Percentiles rank a stretch among this genome's conserved stretches.
phyloP scores from a whole-genome alignment of 2,888 invertebrate species.

The Gymnosoma rotundatum region DNA sequence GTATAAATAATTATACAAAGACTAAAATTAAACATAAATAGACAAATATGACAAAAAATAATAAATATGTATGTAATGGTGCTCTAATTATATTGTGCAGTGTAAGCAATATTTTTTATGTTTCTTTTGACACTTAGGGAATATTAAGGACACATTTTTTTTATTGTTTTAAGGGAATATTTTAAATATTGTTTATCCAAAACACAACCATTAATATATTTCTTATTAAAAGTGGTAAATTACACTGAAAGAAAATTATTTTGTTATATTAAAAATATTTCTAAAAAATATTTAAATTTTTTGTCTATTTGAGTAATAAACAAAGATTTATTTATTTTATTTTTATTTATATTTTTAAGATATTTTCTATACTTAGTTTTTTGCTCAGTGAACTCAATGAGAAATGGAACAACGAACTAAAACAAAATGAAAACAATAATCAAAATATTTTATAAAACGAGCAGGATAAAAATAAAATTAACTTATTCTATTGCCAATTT shows the following conservation, averaged over 20 bases:
- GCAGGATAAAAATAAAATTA: conserved; percentile 61
- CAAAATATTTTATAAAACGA: conserved; percentile 51
- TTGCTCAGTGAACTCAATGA: conserved; percentile 30
- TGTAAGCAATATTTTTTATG: conserved; percentile 26
- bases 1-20: conserved; percentile 18
- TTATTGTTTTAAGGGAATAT: background rate
- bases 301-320: background rate
- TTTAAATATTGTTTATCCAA: conserved; percentile 1
- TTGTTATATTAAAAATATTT: background rate
- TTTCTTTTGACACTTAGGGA: conserved; percentile 3
- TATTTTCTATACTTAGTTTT: background rate
- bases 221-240: background rate
- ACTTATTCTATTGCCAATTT: conserved; percentile 80
- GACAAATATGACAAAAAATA: conserved; percentile 47
- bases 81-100: conserved; percentile 49
- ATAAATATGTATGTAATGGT: conserved; percentile 36
- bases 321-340: background rate
- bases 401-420: conserved; percentile 73
- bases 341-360: background rate
- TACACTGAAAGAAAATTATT: conserved; percentile 27
- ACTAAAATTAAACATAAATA: conserved; percentile 40
- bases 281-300: background rate
- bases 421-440: conserved; percentile 70
- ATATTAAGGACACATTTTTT: conserved; percentile 17
- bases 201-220: conserved; percentile 2